Conservation (phyloP, 2,888 invertebrate genomes). For the Caenorhabditis panamensis region DNA sequence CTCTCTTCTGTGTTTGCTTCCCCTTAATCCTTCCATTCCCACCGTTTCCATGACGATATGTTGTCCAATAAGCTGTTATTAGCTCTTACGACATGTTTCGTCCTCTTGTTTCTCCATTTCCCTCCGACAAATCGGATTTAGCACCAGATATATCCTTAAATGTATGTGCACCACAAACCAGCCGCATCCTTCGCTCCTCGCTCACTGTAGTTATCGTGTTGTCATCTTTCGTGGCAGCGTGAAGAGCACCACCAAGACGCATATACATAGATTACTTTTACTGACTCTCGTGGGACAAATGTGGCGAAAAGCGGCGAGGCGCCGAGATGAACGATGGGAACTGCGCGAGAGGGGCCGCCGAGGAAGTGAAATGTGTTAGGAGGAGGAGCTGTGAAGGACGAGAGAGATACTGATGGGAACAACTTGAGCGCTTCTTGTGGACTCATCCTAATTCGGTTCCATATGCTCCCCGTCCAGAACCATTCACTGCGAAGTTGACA, state of each 20-base stretch:
- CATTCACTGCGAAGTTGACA: too few relatives aligned
- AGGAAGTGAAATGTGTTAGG: slow-evolving; percentile 31
- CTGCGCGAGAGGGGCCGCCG: background rate
- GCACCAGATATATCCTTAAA: slow-evolving; percentile 1
- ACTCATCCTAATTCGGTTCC: too few relatives aligned
- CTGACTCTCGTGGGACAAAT: slow-evolving; percentile 50
- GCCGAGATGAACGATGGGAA: slow-evolving; percentile 38
- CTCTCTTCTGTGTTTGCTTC: background rate
- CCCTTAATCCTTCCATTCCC: background rate
- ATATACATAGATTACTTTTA: slow-evolving; percentile 42
- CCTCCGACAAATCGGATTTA: slow-evolving; percentile 28
- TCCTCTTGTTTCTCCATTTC: background rate
- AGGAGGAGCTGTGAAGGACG: background rate
- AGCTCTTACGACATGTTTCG: background rate
- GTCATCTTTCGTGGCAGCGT: slow-evolving; percentile 33
- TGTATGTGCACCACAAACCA: slow-evolving; percentile 12
- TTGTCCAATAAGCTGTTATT: slow-evolving; percentile 29
- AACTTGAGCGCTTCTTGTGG: background rate
- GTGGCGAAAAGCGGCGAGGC: slow-evolving; percentile 35
- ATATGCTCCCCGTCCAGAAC: too few relatives aligned
- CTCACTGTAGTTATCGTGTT: slow-evolving; percentile 37
- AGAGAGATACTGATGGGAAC: slow-evolving; percentile 11
- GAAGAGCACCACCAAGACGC: slow-evolving; percentile 7
- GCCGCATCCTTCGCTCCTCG: background rate
- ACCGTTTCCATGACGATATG: slow-evolving; percentile 14